A percentile compares a stretch with the other conserved stretches of the same genome.
These are phyloP conservation scores for Cetoscarus ocellatus DNA, from an alignment of 2,797 vertebrate species.

Conservation along the genomic window DNA sequence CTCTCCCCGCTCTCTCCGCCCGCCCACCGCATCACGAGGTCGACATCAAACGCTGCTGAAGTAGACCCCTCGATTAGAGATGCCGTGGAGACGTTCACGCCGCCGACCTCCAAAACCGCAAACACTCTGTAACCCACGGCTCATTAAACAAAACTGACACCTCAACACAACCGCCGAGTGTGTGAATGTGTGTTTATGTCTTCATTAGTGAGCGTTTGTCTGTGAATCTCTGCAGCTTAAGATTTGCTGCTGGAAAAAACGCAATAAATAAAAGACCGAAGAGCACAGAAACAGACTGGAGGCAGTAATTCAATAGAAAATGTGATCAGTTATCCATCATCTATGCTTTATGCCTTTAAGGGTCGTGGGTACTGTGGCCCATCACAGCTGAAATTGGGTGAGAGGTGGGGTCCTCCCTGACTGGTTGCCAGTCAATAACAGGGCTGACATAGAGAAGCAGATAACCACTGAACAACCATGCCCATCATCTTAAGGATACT, in stretches of 20 bases:
- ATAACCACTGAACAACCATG: too few relatives aligned
- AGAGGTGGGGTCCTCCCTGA: too few relatives aligned
- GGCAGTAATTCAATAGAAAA: too few relatives aligned
- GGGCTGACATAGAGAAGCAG: too few relatives aligned
- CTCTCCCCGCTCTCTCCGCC: conserved; percentile 16
- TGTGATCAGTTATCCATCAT: too few relatives aligned
- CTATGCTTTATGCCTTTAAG: too few relatives aligned
- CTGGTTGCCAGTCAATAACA: too few relatives aligned
- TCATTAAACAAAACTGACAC: conserved; percentile 32
- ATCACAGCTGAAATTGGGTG: too few relatives aligned
- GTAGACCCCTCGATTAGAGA: conserved; percentile 33
- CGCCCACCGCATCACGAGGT: conserved; percentile 29
- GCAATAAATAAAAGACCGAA: not conserved
- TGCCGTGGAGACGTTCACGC: not conserved
- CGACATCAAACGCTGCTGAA: conserved; percentile 36
- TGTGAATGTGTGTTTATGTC: conserved; percentile 8
- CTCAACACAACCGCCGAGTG: not conserved
- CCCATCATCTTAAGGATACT: too few relatives aligned
- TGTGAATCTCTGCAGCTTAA: not conserved
- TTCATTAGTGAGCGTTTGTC: conserved; percentile 1
- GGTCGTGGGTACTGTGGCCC: too few relatives aligned
- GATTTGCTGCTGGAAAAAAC: not conserved
- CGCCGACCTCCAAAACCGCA: conserved; percentile 17
- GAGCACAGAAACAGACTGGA: not conserved
- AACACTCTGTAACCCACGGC: conserved; percentile 20